Percentiles rank a stretch among this genome's conserved stretches.
phyloP scores from a whole-genome alignment of 2,797 vertebrate genomes.

The Enteromius treurensis region DNA sequence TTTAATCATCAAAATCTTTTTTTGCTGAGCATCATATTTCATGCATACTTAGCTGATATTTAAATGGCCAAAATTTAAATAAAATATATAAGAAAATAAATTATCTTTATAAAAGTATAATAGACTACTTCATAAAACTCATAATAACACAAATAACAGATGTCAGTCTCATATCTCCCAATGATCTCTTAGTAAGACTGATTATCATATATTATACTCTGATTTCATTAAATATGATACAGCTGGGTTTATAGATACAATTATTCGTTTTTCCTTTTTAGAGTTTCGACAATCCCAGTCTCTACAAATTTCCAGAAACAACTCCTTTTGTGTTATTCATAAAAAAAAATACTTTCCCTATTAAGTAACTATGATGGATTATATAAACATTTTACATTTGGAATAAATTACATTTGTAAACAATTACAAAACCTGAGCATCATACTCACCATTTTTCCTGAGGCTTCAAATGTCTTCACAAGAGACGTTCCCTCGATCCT shows the following conservation, averaged over 20 bases:
- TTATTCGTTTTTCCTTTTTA: no score
- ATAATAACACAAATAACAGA: background rate
- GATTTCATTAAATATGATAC: background rate
- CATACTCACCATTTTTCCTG: constrained; percentile 93
- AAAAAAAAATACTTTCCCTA: background rate
- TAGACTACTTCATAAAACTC: background rate
- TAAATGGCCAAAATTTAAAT: background rate
- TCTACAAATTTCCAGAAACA: background rate
- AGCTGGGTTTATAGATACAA: no score
- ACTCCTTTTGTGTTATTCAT: background rate
- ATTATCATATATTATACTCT: background rate
- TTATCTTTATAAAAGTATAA: background rate
- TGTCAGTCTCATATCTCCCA: background rate
- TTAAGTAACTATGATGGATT: background rate
- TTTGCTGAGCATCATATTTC: background rate
- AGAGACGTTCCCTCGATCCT: constrained; percentile 89
- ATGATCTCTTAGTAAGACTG: background rate
- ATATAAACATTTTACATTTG: constrained; percentile 11
- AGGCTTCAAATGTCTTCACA: constrained; percentile 92
- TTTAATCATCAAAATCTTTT: no score
- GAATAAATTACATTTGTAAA: background rate
- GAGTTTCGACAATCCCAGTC: no score
- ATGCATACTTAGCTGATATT: background rate
- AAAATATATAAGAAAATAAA: background rate
- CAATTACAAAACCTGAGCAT: background rate